A percentile compares a stretch with the other conserved stretches of the same genome.
These are phyloP conservation scores for Hydriomena furcata DNA, from an alignment of 2,888 invertebrate species.

Conservation along the genomic window DNA sequence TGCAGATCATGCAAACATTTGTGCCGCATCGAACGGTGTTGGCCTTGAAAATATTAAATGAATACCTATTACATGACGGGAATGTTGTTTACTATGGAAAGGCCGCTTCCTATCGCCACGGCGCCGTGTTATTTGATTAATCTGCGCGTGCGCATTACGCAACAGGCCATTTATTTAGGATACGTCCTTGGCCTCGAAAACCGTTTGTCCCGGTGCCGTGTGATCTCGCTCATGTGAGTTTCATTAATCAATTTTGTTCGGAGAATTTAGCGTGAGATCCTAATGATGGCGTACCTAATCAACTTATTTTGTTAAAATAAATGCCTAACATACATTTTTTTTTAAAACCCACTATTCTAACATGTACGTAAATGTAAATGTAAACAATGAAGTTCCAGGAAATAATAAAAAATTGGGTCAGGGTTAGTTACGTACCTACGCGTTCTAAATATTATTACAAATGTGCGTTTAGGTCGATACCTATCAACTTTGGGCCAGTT, in stretches of 20 bases:
- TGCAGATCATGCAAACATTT: too few relatives aligned
- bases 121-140: conserved; percentile 12
- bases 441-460: conserved; percentile 11
- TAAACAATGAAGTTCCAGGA: conserved; percentile 25
- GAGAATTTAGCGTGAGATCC: background rate
- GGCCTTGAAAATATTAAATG: too few relatives aligned
- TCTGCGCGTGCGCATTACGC: conserved; percentile 36
- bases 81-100: conserved; percentile 6
- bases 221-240: conserved; percentile 49
- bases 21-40: too few relatives aligned
- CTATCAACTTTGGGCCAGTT: conserved; percentile 1
- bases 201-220: conserved; percentile 59
- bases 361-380: background rate
- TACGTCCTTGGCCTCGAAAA: conserved; percentile 62
- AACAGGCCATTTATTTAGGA: conserved; percentile 39
- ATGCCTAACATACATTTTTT: too few relatives aligned
- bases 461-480: background rate
- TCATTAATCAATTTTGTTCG: conserved; percentile 35
- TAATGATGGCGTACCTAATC: too few relatives aligned
- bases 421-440: conserved; percentile 32
- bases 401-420: conserved; percentile 39
- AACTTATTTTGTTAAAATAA: too few relatives aligned
- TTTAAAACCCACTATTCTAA: too few relatives aligned
- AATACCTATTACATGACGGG: too few relatives aligned
- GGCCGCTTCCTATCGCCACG: conserved; percentile 14